Evolutionary conservation across 1,140 invertebrate genomes (phyloP).

Genomic region (Eciton burchellii): DNA sequence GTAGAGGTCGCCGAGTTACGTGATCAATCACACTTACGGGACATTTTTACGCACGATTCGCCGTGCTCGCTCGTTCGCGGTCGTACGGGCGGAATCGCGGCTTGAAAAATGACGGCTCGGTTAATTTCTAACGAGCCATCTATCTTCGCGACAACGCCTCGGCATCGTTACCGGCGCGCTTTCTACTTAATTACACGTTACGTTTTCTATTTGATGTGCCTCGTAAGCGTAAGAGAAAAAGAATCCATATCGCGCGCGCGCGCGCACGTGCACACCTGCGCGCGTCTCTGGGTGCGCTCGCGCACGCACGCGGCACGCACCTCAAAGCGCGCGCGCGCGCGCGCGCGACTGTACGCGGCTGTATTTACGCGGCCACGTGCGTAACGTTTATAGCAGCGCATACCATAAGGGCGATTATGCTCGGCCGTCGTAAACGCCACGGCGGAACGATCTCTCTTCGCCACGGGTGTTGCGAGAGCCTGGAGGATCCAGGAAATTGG

Average conservation of each 20-base stretch:
- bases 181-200: conserved; percentile 56
- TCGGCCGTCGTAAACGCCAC: conserved; percentile 56
- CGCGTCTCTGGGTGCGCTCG: too few species aligned
- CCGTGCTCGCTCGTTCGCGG: conserved; percentile 4
- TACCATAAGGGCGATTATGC: conserved; percentile 56
- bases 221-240: conserved; percentile 10
- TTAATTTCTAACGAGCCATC: conserved; percentile 46
- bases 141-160: conserved; percentile 32
- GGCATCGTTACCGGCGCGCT: conserved; percentile 17
- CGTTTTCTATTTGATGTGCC: conserved; percentile 27
- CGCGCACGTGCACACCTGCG: too few species aligned
- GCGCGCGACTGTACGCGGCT: conserved; percentile 27
- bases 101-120: conserved; percentile 18
- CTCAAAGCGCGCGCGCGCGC: background rate
- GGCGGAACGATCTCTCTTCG: conserved; percentile 35
- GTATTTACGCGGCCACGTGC: conserved; percentile 58
- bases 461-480: conserved; percentile 3
- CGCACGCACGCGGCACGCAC: background rate
- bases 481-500: conserved; percentile 71
- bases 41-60: conserved; percentile 27
- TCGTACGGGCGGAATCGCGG: background rate
- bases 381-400: conserved; percentile 55
- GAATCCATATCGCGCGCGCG: background rate
- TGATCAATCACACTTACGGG: conserved; percentile 46
- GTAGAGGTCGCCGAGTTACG: conserved; percentile 11